phyloP scores from a whole-genome alignment of 2,113 vertebrate genomes.

The Aleadryas rufinucha region DNA sequence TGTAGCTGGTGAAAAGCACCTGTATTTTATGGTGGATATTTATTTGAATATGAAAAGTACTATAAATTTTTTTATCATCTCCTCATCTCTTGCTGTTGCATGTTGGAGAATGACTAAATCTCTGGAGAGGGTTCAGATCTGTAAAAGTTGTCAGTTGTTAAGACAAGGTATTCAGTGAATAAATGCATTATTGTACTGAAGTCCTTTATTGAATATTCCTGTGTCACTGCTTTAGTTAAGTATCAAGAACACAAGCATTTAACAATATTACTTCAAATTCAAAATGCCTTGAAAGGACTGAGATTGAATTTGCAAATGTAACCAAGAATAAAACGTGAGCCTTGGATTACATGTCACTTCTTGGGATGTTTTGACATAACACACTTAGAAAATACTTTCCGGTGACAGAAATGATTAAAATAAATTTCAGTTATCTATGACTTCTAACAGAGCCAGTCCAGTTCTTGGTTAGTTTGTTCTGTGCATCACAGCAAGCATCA shows the following conservation, averaged over 20 bases:
- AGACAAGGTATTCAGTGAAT: not conserved
- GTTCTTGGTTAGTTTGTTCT: not conserved
- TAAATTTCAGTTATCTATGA: not conserved
- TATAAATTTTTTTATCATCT: not conserved
- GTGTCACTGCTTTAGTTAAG: not conserved
- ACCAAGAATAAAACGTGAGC: constrained; percentile 17
- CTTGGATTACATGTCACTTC: constrained; percentile 14
- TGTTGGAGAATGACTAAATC: not conserved
- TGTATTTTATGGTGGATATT: not conserved
- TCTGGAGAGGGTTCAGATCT: not conserved
- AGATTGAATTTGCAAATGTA: constrained; percentile 41
- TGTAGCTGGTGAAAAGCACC: not conserved
- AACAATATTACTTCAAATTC: constrained; percentile 36
- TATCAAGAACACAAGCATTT: constrained; percentile 1
- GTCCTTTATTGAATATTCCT: not conserved
- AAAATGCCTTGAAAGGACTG: constrained; percentile 21
- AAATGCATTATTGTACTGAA: not conserved
- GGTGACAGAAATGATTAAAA: constrained; percentile 29
- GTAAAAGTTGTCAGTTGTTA: not conserved
- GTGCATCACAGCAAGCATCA: not conserved
- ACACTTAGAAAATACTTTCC: constrained; percentile 8
- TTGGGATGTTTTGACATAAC: constrained; percentile 33
- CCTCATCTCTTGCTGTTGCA: not conserved
- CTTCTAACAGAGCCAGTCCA: not conserved
- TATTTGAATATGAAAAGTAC: not conserved